phyloP scores from a whole-genome alignment of 1,140 invertebrate genomes.

The Cherax destructor region DNA sequence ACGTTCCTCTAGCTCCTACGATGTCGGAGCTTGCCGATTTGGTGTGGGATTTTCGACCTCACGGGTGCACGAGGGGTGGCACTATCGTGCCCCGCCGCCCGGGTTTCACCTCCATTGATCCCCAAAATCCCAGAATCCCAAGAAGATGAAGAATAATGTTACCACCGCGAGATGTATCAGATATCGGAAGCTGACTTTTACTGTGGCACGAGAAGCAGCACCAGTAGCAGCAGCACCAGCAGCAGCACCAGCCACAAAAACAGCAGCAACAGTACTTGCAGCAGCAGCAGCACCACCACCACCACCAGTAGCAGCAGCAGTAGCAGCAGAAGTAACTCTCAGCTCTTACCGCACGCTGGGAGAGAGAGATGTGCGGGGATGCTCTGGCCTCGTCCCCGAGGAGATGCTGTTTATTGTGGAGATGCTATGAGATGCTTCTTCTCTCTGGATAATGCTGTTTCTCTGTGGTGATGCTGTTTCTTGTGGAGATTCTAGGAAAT shows the following conservation, averaged over 20 bases:
- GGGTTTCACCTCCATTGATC: background rate
- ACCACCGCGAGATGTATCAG: background rate
- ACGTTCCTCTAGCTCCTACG: background rate
- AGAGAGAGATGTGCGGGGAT: background rate
- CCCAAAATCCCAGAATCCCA: background rate
- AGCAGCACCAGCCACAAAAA: too few relatives aligned
- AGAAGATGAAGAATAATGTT: constrained; percentile 4
- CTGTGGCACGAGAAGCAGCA: background rate
- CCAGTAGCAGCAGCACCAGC: too few relatives aligned
- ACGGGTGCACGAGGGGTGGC: background rate
- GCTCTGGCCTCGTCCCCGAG: background rate
- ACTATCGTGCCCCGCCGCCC: background rate
- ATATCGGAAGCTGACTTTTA: background rate
- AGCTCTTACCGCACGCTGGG: too few relatives aligned
- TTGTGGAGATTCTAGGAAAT: too few relatives aligned
- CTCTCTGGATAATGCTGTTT: background rate
- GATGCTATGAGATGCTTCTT: background rate
- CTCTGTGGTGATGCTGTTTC: too few relatives aligned
- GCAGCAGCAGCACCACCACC: too few relatives aligned
- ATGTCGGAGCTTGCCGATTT: background rate
- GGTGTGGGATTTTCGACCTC: background rate
- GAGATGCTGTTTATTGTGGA: background rate
- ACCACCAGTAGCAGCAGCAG: too few relatives aligned
- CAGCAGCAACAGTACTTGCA: too few relatives aligned
- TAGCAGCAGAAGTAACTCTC: too few relatives aligned